phyloP scores from a whole-genome alignment of 2,888 invertebrate genomes.

The Nymphalis c-album region DNA sequence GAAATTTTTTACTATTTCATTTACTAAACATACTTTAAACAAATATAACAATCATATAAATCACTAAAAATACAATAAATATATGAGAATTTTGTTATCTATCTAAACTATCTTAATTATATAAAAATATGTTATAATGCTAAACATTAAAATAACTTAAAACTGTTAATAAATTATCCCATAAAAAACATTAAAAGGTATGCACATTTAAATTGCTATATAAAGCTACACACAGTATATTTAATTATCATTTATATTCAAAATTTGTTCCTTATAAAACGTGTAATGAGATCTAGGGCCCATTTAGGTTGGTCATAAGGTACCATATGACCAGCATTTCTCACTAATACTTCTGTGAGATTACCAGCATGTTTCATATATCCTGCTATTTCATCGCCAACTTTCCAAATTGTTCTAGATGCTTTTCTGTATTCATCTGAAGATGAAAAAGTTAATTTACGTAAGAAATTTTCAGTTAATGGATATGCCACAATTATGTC shows the following conservation, averaged over 20 bases:
- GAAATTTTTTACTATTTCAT: conserved; percentile 26
- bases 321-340: conserved; percentile 90
- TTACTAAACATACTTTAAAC: neutral
- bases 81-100: no score
- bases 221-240: neutral
- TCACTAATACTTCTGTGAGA: conserved; percentile 86
- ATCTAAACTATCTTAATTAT: no score
- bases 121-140: no score
- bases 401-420: conserved; percentile 84
- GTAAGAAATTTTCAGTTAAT: conserved; percentile 84
- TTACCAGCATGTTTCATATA: conserved; percentile 87
- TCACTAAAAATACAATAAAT: neutral
- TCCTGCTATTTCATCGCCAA: conserved; percentile 85
- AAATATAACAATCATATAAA: neutral
- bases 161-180: no score
- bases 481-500: conserved; percentile 84
- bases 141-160: no score
- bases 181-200: no score
- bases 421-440: conserved; percentile 84
- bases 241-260: conserved; percentile 3
- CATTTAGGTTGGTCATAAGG: conserved; percentile 82
- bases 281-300: conserved; percentile 80
- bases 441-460: conserved; percentile 84
- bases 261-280: conserved; percentile 70
- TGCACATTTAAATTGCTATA: no score